A percentile compares a stretch with the other conserved stretches of the same genome.
phyloP scores from a whole-genome alignment of 2,888 invertebrate species.

The Linyphia triangularis region DNA sequence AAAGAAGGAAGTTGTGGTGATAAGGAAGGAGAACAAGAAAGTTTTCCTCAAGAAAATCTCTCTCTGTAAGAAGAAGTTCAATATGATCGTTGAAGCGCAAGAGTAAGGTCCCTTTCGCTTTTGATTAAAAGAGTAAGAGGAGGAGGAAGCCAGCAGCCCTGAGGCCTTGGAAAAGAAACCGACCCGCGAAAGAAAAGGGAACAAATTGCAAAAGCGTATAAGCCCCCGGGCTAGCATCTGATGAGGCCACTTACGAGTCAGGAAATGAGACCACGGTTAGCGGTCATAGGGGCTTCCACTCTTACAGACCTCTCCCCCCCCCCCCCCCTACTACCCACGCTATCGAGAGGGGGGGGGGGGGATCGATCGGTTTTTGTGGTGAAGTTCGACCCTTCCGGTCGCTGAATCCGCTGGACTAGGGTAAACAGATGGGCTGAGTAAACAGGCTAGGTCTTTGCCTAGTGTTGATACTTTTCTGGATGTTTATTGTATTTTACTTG shows the following conservation, averaged over 20 bases:
- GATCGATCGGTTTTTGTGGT: conserved; percentile 59
- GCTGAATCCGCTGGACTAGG: background rate
- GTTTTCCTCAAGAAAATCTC: conserved; percentile 39
- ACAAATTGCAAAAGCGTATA: conserved; percentile 64
- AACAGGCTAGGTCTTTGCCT: no score
- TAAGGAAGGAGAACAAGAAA: conserved; percentile 43
- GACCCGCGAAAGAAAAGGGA: conserved; percentile 37
- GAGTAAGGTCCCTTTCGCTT: conserved; percentile 53
- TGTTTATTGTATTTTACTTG: no score
- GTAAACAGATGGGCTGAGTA: no score
- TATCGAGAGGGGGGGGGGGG: background rate
- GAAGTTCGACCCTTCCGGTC: conserved; percentile 25
- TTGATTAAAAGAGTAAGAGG: conserved; percentile 61
- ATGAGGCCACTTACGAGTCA: conserved; percentile 70
- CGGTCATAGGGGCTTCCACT: conserved; percentile 43
- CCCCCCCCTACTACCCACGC: background rate
- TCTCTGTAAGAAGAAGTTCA: conserved; percentile 45
- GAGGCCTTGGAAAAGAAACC: conserved; percentile 23
- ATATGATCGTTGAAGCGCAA: conserved; percentile 41
- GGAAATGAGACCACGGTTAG: conserved; percentile 67
- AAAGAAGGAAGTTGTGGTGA: conserved; percentile 8
- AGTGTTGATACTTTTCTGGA: no score
- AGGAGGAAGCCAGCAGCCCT: conserved; percentile 12
- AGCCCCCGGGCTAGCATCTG: conserved; percentile 50
- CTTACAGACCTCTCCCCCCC: background rate